phyloP scores from a whole-genome alignment of 2,888 invertebrate genomes.

The Eupeodes luniger region DNA sequence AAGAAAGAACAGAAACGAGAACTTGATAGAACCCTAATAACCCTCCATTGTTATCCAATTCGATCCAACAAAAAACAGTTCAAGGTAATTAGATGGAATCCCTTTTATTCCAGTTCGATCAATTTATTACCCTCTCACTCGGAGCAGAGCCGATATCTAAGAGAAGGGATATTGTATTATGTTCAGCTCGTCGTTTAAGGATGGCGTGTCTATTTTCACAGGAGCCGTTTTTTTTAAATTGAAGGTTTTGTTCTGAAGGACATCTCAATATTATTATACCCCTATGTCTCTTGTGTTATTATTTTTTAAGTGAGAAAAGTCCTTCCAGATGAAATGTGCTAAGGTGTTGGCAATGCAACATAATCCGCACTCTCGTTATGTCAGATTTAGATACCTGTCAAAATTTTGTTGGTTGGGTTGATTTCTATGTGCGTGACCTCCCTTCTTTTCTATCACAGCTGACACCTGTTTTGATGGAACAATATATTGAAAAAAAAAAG shows the following conservation, averaged over 20 bases:
- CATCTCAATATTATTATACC: constrained; percentile 34
- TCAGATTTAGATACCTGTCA: neutral
- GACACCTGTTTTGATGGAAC: constrained; percentile 56
- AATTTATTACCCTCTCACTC: constrained; percentile 45
- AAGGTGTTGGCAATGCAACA: constrained; percentile 13
- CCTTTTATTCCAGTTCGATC: constrained; percentile 40
- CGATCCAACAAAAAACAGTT: constrained; percentile 43
- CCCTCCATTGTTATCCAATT: constrained; percentile 60
- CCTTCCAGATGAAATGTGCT: neutral
- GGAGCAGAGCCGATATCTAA: neutral
- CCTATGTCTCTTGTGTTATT: no score
- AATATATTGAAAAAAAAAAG: neutral
- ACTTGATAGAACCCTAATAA: constrained; percentile 51
- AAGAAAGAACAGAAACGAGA: neutral
- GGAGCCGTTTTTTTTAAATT: constrained; percentile 35
- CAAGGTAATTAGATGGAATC: constrained; percentile 60
- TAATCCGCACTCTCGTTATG: neutral
- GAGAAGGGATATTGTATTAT: neutral
- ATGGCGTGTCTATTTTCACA: constrained; percentile 63
- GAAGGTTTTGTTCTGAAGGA: constrained; percentile 41
- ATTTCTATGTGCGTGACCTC: constrained; percentile 41
- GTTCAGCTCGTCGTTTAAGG: constrained; percentile 1
- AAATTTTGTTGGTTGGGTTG: neutral
- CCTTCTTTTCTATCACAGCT: constrained; percentile 38
- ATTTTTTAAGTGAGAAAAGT: constrained; percentile 36